Conservation (phyloP, 2,797 vertebrate genomes). For the Acropternis orthonyx region DNA sequence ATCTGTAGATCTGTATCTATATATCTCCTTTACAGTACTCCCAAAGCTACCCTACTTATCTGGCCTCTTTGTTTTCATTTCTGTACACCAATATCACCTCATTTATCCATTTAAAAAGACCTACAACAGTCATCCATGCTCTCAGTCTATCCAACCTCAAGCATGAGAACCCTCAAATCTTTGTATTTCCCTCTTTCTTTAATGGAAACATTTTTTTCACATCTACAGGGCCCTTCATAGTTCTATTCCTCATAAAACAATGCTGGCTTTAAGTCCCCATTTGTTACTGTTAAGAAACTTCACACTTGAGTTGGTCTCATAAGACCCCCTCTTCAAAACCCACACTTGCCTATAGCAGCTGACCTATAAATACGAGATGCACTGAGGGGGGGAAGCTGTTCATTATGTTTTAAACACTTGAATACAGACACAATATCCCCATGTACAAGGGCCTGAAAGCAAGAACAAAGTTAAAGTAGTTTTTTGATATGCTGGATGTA, state of each 20-base stretch:
- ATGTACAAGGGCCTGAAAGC: background rate
- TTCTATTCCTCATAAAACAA: conserved; percentile 16
- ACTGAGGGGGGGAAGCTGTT: background rate
- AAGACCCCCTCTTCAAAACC: conserved; percentile 18
- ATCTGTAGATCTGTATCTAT: too few relatives aligned
- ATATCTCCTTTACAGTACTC: background rate
- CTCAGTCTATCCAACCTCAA: background rate
- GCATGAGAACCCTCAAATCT: background rate
- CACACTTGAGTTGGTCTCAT: conserved; percentile 14
- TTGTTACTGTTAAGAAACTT: conserved; percentile 47
- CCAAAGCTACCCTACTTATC: background rate
- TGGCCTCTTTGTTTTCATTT: background rate
- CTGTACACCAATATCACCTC: background rate
- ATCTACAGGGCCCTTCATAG: background rate
- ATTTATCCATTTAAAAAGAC: background rate
- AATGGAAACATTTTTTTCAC: conserved; percentile 6
- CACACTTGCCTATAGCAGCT: background rate
- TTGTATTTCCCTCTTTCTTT: background rate
- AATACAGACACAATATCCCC: background rate
- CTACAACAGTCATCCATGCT: background rate
- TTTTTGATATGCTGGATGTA: background rate
- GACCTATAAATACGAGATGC: conserved; percentile 34
- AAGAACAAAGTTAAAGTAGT: background rate
- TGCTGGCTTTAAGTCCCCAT: background rate
- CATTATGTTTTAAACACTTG: conserved; percentile 26